Conservation (phyloP, 2,113 vertebrate species). For the Arenaria interpres region DNA sequence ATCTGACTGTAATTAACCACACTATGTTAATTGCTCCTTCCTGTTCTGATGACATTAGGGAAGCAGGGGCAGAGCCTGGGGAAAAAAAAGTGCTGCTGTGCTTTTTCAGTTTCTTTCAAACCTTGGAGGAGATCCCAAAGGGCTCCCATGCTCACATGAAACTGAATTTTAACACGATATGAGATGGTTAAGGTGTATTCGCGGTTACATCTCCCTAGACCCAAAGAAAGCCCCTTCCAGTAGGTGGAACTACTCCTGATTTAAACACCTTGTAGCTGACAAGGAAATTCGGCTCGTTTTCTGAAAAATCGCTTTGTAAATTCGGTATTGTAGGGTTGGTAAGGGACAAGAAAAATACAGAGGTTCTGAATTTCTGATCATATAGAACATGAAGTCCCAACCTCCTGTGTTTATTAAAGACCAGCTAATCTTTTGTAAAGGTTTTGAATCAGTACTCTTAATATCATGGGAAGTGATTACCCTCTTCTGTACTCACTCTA, state of each 20-base stretch:
- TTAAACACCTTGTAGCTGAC: not conserved
- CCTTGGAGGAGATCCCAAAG: not conserved
- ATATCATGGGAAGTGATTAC: conserved; percentile 28
- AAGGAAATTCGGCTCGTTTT: not conserved
- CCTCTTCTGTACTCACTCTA: not conserved
- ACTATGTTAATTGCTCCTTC: conserved; percentile 8
- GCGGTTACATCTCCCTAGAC: not conserved
- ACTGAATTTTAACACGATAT: not conserved
- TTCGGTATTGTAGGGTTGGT: not conserved
- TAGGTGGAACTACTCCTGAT: not conserved
- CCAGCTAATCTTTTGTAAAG: not conserved
- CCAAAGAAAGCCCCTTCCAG: not conserved
- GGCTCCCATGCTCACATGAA: not conserved
- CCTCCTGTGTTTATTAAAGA: not conserved
- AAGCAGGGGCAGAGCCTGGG: not conserved
- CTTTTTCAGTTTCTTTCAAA: not conserved
- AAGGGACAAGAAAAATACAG: not conserved
- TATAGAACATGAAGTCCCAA: not conserved
- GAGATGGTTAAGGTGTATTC: not conserved
- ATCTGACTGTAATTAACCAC: conserved; percentile 14
- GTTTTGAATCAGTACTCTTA: not conserved
- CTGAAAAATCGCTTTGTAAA: not conserved
- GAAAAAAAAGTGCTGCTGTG: not conserved
- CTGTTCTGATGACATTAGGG: not conserved
- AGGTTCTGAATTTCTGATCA: not conserved